Conservation (phyloP, 92 coral and sea anemone genomes). For the Meandrina meandrites region DNA sequence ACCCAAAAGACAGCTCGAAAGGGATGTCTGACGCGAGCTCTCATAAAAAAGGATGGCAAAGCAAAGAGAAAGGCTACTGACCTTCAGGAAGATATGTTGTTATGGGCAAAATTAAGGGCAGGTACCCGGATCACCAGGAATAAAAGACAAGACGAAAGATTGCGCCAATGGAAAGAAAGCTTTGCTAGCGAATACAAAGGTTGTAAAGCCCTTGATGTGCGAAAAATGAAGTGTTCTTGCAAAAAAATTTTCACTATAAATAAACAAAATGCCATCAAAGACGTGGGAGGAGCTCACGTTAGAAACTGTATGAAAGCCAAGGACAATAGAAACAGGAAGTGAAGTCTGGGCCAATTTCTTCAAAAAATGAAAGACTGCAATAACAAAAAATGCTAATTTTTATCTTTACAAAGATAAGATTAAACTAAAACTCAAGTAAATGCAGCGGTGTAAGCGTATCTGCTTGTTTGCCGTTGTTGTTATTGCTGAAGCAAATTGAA, state of each 20-base stretch:
- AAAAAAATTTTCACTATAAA: slow-evolving; percentile 20
- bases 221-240: slow-evolving; percentile 35
- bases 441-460: slow-evolving; percentile 22
- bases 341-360: background rate
- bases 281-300: slow-evolving; percentile 25
- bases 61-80: slow-evolving; percentile 41
- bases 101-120: slow-evolving; percentile 35
- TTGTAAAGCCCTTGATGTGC: slow-evolving; percentile 38
- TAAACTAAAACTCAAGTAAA: slow-evolving; percentile 1
- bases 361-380: too few species aligned
- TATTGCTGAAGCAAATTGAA: slow-evolving; percentile 17
- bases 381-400: too few species aligned
- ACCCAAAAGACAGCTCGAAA: slow-evolving; percentile 15
- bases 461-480: slow-evolving; percentile 15
- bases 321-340: slow-evolving; percentile 14
- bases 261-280: slow-evolving; percentile 34
- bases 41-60: slow-evolving; percentile 34
- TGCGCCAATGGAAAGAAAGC: slow-evolving; percentile 32
- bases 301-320: slow-evolving; percentile 11
- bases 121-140: slow-evolving; percentile 41
- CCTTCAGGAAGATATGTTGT: slow-evolving; percentile 29
- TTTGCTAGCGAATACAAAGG: slow-evolving; percentile 38
- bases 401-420: background rate
- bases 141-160: slow-evolving; percentile 22
- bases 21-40: slow-evolving; percentile 25